Percentiles rank a stretch among this genome's conserved stretches.
Evolutionary conservation across 2,113 vertebrate species (phyloP).

Genomic region (Diglossa brunneiventris): DNA sequence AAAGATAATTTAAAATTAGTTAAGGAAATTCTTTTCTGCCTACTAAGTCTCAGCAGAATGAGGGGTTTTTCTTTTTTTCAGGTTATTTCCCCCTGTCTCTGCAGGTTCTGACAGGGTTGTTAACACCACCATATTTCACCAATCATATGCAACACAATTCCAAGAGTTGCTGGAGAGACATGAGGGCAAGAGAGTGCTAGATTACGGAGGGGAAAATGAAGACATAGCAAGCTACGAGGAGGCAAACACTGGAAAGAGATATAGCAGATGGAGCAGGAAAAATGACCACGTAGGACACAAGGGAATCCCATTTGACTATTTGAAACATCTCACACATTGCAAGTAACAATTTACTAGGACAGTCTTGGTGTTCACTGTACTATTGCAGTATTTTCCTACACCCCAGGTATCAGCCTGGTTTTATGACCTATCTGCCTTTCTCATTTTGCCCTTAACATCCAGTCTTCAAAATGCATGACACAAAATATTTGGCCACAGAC

Average conservation of each 20-base stretch:
- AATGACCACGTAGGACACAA: fast-evolving
- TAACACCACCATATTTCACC: background rate
- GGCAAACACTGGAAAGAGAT: background rate
- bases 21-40: background rate
- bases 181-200: background rate
- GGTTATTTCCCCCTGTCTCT: background rate
- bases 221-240: background rate
- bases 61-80: background rate
- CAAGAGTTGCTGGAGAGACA: background rate
- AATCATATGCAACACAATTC: background rate
- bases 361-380: background rate
- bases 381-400: background rate
- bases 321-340: background rate
- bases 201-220: background rate
- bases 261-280: background rate
- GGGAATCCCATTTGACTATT: fast-evolving
- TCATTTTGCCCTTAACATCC: background rate
- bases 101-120: background rate
- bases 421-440: background rate
- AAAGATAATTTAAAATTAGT: background rate
- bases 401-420: background rate
- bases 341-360: background rate
- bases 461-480: background rate
- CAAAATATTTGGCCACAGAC: background rate
- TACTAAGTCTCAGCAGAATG: background rate